Evolutionary conservation across 2,888 invertebrate species (phyloP), one percentile per base, ranked within the genome.

Genomic region (Drosophila paramelanica): DNA sequence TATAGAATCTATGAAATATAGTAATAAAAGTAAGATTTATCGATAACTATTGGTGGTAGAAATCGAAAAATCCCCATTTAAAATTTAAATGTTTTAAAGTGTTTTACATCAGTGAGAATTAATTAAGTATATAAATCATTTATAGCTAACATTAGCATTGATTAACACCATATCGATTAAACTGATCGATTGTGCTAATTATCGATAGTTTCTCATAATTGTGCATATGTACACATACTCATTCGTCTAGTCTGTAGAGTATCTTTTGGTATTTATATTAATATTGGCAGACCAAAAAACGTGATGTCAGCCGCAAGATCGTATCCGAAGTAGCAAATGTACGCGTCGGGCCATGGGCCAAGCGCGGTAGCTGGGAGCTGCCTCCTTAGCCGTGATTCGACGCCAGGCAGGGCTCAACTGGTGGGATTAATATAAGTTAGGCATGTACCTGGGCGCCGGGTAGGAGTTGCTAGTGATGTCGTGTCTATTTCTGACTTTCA

Each of bases 291-390:
- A 13, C 38, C 73, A 53, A 47, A 46, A 59, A 79, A 88, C 88
- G 88, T 89, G 88, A 89, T 89, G 85, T 87, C 88, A 83, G 83
- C 78, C 33, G 51, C 74, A 70, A 70, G 72, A 70, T 73, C 77
- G 72, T 73, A 76, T 56, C 78, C 50, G 53, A 46, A 67, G 62
- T 65, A 65, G 66, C 73, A 67, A 65, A 65, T 45, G 70, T 55
- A 82, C 82, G 79, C 77, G 73, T 56, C 51, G 47, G 87, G 83
- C 55, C 80, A 81, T 57, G 74, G 77, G 82, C 75, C 80, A 70
- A 68, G 68, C 45, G 41, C 51, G 52, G 50, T 52, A 59, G 52
- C 31, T 72, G 64, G 39, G 14, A 38, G 60, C 68, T 42, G 43
- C 45, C 61, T 51, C 27, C 49, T 31, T 25, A 62, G 57, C 65